Evolutionary conservation across 2,888 invertebrate species (phyloP).

Genomic region (Scaptomyza caliginosa): DNA sequence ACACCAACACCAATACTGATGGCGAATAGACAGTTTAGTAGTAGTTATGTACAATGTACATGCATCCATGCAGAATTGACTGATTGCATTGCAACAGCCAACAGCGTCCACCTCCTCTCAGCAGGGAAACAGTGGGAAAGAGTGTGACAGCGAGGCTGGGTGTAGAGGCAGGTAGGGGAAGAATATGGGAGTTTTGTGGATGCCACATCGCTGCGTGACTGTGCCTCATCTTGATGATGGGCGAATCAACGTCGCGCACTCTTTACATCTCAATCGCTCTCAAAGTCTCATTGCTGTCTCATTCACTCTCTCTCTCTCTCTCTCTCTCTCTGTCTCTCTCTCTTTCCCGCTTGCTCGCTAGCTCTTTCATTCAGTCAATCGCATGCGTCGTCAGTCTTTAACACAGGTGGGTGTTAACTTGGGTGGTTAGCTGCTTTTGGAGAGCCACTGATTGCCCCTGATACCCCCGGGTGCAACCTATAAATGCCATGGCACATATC

Average conservation of each 20-base stretch:
- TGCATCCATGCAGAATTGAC: constrained; percentile 13
- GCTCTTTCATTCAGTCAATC: background rate
- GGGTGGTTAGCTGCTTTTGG: constrained; percentile 29
- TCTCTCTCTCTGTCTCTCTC: background rate
- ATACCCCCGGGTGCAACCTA: background rate
- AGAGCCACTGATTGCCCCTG: constrained; percentile 44
- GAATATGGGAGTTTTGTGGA: background rate
- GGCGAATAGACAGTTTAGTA: background rate
- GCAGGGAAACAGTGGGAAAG: background rate
- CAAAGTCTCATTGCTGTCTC: background rate
- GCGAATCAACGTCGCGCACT: constrained; percentile 60
- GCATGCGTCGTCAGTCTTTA: background rate
- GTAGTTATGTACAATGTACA: background rate
- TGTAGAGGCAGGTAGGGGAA: background rate
- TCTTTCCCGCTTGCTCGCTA: background rate
- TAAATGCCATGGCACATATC: constrained; percentile 16
- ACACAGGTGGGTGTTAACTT: constrained; percentile 63
- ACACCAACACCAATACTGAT: no score
- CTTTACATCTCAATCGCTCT: constrained; percentile 14
- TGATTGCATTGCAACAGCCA: constrained; percentile 23
- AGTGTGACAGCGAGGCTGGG: background rate
- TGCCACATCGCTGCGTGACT: constrained; percentile 8
- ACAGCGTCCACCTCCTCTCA: background rate
- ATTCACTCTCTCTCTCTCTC: background rate
- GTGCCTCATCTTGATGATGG: constrained; percentile 32